These are phyloP conservation scores for Zoanthus sociatus DNA, from an alignment of 92 coral and sea anemone species.

Conservation along the genomic window DNA sequence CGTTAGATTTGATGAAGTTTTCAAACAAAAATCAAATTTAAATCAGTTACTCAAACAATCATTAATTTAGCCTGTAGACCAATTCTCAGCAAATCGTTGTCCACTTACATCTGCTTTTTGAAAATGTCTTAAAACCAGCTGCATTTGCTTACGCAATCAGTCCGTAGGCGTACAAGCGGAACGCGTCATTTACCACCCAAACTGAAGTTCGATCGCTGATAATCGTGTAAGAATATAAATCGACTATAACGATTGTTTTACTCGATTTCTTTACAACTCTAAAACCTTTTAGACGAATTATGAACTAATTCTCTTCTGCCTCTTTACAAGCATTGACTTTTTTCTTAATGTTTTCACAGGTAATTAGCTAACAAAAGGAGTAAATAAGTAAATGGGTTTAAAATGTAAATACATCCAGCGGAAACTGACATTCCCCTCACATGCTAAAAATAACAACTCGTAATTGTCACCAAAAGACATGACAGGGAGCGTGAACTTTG, in stretches of 20 bases:
- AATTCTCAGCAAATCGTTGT: too few relatives aligned
- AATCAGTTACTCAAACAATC: too few relatives aligned
- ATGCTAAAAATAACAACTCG: slow-evolving; percentile 12
- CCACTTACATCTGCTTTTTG: too few relatives aligned
- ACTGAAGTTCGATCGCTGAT: background rate
- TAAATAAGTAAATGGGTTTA: background rate
- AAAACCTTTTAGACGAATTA: background rate
- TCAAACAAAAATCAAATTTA: too few relatives aligned
- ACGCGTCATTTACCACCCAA: background rate
- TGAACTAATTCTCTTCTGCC: background rate
- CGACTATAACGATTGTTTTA: background rate
- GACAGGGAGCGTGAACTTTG: background rate
- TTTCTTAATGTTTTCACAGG: background rate
- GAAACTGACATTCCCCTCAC: slow-evolving; percentile 8
- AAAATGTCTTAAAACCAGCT: too few relatives aligned
- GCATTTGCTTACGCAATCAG: too few relatives aligned
- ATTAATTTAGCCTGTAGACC: too few relatives aligned
- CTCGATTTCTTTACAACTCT: background rate
- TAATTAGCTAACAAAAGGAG: slow-evolving; percentile 1
- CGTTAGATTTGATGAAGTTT: too few relatives aligned
- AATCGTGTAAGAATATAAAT: background rate
- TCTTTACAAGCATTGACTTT: background rate
- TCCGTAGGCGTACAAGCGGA: too few relatives aligned
- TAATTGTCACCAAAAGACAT: background rate
- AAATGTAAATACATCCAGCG: background rate